Percentiles rank a stretch among this genome's conserved stretches.
Conservation (phyloP, 2,113 vertebrate species). For the Neodon shergylaensis region DNA sequence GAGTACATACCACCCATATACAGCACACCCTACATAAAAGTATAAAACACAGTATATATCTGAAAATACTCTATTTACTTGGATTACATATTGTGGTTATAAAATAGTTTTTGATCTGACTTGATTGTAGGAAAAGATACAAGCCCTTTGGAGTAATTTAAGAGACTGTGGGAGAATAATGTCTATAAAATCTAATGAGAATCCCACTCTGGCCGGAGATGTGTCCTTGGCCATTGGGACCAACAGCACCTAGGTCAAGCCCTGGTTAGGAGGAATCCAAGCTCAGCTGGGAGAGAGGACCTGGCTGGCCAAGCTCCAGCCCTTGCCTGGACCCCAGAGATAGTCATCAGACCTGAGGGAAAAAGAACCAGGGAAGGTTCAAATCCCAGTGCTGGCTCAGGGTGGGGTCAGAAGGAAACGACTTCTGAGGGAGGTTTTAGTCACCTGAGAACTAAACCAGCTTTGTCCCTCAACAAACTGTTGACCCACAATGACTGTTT, state of each 20-base stretch:
- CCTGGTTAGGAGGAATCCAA: background rate
- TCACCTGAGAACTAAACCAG: slow-evolving; percentile 78
- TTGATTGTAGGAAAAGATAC: slow-evolving; percentile 4
- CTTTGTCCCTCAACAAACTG: background rate
- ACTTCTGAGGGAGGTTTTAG: background rate
- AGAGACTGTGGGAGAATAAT: background rate
- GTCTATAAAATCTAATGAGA: slow-evolving; percentile 1
- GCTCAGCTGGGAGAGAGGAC: background rate
- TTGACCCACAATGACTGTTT: background rate
- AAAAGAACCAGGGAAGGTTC: background rate
- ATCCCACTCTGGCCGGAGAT: background rate
- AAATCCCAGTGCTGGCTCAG: background rate
- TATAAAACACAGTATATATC: background rate
- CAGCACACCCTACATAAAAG: background rate
- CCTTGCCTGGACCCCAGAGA: slow-evolving; percentile 14
- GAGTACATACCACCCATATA: background rate
- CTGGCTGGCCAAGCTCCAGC: background rate
- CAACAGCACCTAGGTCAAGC: slow-evolving; percentile 18
- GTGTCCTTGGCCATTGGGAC: background rate
- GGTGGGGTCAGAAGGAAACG: background rate
- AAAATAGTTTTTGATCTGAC: slow-evolving; percentile 28
- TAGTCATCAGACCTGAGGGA: background rate
- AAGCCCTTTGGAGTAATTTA: background rate
- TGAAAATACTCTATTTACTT: slow-evolving; percentile 1
- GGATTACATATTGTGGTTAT: background rate